A percentile compares a stretch with the other conserved stretches of the same genome.
Evolutionary conservation across 2,888 invertebrate genomes (phyloP).

Genomic region (Acheta domesticus): DNA sequence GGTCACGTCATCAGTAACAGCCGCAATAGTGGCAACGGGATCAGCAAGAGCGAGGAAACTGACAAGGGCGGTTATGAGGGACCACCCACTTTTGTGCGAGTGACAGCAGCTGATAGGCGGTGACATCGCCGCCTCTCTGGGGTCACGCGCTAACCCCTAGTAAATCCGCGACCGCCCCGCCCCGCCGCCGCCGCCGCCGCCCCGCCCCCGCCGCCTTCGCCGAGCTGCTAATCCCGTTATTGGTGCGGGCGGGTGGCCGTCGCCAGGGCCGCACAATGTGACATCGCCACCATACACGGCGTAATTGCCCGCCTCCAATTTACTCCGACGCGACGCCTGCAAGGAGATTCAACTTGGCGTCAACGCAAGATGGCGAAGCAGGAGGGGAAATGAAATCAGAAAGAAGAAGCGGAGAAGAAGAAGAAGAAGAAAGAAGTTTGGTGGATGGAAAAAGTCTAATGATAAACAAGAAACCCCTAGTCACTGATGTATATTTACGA

Average conservation of each 20-base stretch:
- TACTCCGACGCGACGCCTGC: background rate
- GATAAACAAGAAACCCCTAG: background rate
- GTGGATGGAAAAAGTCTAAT: background rate
- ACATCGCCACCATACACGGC: background rate
- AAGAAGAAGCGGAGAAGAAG: background rate
- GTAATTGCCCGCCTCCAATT: background rate
- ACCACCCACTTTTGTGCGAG: background rate
- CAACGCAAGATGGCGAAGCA: background rate
- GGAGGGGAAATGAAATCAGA: background rate
- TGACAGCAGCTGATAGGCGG: constrained; percentile 18
- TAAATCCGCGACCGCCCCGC: too few relatives aligned
- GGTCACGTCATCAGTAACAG: too few relatives aligned
- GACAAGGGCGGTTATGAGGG: background rate
- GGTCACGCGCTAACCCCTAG: too few relatives aligned
- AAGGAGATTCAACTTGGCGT: background rate
- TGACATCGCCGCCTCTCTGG: background rate
- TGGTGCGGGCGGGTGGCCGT: background rate
- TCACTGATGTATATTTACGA: too few relatives aligned
- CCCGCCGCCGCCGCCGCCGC: background rate
- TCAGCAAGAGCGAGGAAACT: background rate
- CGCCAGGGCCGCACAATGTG: background rate
- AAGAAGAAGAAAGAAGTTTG: background rate
- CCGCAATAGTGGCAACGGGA: background rate
- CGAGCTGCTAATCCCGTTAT: background rate
- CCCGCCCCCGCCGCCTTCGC: background rate